Evolutionary conservation across 2,888 invertebrate species (phyloP).

Genomic region (Cartodere bifasciata): DNA sequence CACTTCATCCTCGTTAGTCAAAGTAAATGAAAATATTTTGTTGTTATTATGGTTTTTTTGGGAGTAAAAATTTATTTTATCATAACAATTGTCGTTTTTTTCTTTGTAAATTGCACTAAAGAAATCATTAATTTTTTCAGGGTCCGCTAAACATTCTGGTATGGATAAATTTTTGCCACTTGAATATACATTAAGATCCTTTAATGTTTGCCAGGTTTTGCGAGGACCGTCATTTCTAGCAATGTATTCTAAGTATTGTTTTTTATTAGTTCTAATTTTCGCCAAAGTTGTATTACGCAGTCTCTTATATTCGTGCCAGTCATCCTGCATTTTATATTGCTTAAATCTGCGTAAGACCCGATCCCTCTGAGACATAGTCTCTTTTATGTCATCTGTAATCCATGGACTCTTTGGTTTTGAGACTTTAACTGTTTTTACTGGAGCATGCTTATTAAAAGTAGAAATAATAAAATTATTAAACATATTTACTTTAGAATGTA

Average conservation of each 20-base stretch:
- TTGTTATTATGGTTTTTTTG: neutral
- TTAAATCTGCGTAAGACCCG: slow-evolving; percentile 2
- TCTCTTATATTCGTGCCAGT: slow-evolving; percentile 2
- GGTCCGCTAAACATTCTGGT: neutral
- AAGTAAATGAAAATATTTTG: neutral
- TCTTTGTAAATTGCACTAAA: neutral
- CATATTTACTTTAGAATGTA: neutral
- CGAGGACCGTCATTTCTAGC: too few species aligned
- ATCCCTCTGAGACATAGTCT: slow-evolving; percentile 2
- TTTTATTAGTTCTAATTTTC: slow-evolving; percentile 2
- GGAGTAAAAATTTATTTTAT: slow-evolving; percentile 1
- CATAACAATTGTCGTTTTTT: neutral
- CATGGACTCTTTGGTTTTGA: slow-evolving; percentile 1
- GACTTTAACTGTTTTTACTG: neutral
- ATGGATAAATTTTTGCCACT: too few species aligned
- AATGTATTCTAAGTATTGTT: too few species aligned
- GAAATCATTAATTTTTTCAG: neutral
- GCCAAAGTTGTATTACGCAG: slow-evolving; percentile 3
- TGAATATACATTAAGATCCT: too few species aligned
- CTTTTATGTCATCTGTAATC: slow-evolving; percentile 1
- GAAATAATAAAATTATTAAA: neutral
- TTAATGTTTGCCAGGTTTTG: too few species aligned
- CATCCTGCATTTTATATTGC: neutral
- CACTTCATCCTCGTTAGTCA: neutral
- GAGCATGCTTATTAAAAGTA: slow-evolving; percentile 1